These are phyloP conservation scores for Cebuella pygmaea DNA, from an alignment of 2,797 vertebrate genomes.

Conservation along the genomic window DNA sequence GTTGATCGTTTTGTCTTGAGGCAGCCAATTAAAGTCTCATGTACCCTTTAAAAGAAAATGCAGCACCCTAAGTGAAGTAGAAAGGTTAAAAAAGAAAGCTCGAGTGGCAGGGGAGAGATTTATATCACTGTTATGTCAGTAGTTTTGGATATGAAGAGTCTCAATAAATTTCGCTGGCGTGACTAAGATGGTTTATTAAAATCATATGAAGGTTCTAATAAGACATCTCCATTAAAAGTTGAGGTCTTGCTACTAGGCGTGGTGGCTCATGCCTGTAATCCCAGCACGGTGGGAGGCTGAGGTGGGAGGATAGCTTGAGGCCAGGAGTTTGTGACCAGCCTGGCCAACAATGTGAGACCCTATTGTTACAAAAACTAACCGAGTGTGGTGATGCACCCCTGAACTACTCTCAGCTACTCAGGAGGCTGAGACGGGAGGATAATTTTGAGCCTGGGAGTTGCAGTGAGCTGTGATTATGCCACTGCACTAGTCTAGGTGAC, in stretches of 20 bases:
- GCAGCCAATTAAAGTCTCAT: neutral
- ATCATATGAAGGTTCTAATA: neutral
- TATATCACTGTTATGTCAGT: neutral
- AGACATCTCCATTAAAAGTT: neutral
- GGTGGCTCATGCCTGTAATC: neutral
- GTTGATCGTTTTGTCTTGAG: neutral
- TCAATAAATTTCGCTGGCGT: neutral
- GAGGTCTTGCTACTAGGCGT: neutral
- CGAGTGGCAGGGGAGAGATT: neutral
- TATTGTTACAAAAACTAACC: neutral
- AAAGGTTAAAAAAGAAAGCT: neutral
- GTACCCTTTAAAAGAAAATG: neutral
- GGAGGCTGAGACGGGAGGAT: neutral
- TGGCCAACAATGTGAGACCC: neutral
- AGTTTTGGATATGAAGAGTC: neutral
- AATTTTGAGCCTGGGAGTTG: neutral
- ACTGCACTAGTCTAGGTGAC: neutral
- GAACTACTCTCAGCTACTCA: neutral
- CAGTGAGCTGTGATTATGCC: neutral
- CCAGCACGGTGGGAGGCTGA: no score
- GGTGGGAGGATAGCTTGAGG: no score
- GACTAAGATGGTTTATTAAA: neutral
- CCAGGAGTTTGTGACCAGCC: neutral
- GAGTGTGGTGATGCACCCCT: neutral
- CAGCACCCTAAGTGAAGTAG: neutral